phyloP scores from a whole-genome alignment of 2,888 invertebrate species.

The Onthophagus sagittarius region DNA sequence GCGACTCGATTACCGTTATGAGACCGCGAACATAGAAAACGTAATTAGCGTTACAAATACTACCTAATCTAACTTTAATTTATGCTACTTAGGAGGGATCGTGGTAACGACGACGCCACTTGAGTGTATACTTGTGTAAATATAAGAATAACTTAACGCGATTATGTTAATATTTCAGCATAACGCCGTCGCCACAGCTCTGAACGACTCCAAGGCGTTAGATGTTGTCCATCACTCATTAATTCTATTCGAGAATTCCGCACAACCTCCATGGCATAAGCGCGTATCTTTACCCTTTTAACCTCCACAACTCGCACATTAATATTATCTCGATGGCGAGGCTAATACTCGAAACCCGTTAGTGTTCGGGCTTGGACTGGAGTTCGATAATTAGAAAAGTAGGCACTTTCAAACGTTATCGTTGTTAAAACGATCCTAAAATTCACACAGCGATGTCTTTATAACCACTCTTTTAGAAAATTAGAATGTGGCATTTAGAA shows the following conservation, averaged over 20 bases:
- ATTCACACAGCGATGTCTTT: background rate
- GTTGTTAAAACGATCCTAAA: background rate
- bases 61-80: background rate
- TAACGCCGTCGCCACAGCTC: background rate
- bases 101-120: background rate
- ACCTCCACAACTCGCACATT: constrained; percentile 7
- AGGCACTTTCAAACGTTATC: background rate
- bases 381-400: background rate
- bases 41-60: background rate
- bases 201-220: background rate
- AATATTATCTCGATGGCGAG: constrained; percentile 9
- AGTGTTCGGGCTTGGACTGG: background rate
- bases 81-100: background rate
- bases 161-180: background rate
- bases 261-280: background rate
- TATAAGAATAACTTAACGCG: background rate
- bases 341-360: constrained; percentile 6
- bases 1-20: background rate
- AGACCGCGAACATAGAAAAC: background rate
- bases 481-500: background rate
- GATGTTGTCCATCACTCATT: background rate
- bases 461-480: background rate
- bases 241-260: background rate
- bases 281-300: constrained; percentile 13
- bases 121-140: background rate